Evolutionary conservation across 2,888 invertebrate genomes (phyloP), one percentile per base, ranked within the genome.

Genomic region (Zaprionus obscuricornis): DNA sequence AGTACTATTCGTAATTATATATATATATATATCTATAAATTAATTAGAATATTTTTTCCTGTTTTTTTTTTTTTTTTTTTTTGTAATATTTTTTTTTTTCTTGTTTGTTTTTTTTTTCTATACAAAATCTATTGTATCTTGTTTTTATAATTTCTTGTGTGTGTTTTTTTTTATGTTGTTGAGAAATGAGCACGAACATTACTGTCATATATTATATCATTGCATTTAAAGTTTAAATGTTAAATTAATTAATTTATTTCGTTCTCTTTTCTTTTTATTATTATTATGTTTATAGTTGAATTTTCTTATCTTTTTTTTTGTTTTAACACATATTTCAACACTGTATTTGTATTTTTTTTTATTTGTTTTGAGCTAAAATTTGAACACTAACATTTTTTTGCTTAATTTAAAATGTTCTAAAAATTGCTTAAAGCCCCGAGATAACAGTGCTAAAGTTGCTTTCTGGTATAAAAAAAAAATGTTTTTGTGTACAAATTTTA

Each of bases 351-450:
- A n/a, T n/a, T n/a, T n/a, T n/a, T n/a, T n/a, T n/a, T n/a, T n/a
- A n/a, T n/a, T n/a, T n/a, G n/a, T 77, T 65, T 70, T 58, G 78
- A 71, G 86, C 86, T 63, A 83, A 71, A 62, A 49, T 83, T 83
- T 79, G 79, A 79, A 83, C 79, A 79, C 86, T 83, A 79, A 83
- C 81, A 85, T 68, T 79, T 83, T 59, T 27, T 36, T 60, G n/a
- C 46, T 74, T 57, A 63, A 50, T 66, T 40, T 65, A 79, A 74
- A 79, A 78, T 85, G 86, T 66, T 75, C 68, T 83, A 79, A 66
- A 58, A 85, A 79, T 79, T 85, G 64, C 75, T 67, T 66, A 39
- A 60, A 52, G 62, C 66, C 63, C 50, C 40, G 34, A n/a, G n/a
- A 34, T 36, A 60, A 62, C 83, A 78, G 78, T 83, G 78, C 83